Conservation (phyloP, 2,888 invertebrate genomes). For the Epinotia ramella region DNA sequence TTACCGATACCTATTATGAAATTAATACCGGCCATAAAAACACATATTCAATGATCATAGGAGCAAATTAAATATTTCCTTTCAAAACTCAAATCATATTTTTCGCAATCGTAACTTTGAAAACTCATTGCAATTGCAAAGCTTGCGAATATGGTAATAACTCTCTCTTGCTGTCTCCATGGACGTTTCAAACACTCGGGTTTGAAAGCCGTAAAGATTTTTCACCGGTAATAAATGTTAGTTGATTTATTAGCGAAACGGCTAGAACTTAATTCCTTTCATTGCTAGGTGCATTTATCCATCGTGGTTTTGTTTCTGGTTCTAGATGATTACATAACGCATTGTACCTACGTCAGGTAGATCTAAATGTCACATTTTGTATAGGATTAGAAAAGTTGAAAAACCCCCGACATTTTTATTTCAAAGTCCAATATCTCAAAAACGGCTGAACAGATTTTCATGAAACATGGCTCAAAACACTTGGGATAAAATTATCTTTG, state of each 20-base stretch:
- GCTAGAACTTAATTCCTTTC: constrained; percentile 24
- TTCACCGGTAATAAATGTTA: constrained; percentile 27
- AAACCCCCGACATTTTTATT: too few relatives aligned
- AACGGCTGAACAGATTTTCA: too few relatives aligned
- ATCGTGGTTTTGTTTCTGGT: not conserved
- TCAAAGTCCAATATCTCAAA: too few relatives aligned
- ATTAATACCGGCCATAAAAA: too few relatives aligned
- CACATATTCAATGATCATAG: not conserved
- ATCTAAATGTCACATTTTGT: too few relatives aligned
- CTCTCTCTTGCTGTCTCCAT: constrained; percentile 32
- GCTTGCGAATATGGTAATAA: constrained; percentile 38
- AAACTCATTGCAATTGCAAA: constrained; percentile 39
- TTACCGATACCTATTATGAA: too few relatives aligned
- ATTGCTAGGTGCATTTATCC: constrained; percentile 1
- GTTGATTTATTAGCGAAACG: constrained; percentile 37
- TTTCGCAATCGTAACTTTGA: constrained; percentile 18
- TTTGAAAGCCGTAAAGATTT: constrained; percentile 16
- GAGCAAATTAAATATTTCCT: not conserved
- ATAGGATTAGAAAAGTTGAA: too few relatives aligned
- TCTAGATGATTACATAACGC: too few relatives aligned
- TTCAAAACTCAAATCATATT: constrained; percentile 14
- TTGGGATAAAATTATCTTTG: too few relatives aligned
- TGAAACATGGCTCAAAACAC: too few relatives aligned
- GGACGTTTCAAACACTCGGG: constrained; percentile 28
- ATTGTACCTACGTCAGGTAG: too few relatives aligned